These are phyloP conservation scores for Adrianichthys oophorus DNA, from an alignment of 2,797 vertebrate species.

Conservation along the genomic window DNA sequence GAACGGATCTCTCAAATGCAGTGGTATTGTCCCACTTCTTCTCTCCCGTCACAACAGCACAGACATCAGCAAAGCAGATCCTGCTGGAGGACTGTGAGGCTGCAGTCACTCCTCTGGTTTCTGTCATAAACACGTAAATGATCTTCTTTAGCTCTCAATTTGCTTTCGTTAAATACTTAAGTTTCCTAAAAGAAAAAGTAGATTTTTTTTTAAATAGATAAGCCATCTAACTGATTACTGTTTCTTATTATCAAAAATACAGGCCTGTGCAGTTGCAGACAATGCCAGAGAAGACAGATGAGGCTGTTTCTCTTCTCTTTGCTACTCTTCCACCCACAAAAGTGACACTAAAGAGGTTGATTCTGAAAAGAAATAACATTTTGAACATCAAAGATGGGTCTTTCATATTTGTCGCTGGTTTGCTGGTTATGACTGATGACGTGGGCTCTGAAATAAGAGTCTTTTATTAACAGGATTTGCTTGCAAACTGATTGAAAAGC, in stretches of 20 bases:
- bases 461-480: constrained; percentile 53
- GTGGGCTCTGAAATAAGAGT: constrained; percentile 15
- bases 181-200: no score
- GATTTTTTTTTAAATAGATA: background rate
- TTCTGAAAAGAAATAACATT: constrained; percentile 21
- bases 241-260: constrained; percentile 15
- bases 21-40: constrained; percentile 5
- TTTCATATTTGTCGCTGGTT: background rate
- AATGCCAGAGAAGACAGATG: constrained; percentile 12
- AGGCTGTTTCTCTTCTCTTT: constrained; percentile 27
- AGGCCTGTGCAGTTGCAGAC: constrained; percentile 22
- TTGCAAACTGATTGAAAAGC: constrained; percentile 46
- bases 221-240: constrained; percentile 25
- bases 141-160: background rate
- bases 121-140: no score
- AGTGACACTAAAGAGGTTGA: constrained; percentile 31
- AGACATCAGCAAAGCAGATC: constrained; percentile 26
- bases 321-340: constrained; percentile 18
- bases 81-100: constrained; percentile 24
- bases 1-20: constrained; percentile 20
- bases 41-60: constrained; percentile 24
- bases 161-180: no score
- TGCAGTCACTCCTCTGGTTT: constrained; percentile 12
- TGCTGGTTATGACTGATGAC: constrained; percentile 28
- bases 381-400: constrained; percentile 29